Evolutionary conservation across 2,888 invertebrate species (phyloP), one percentile per base, ranked within the genome.

Genomic region (Epsilonema sp.): DNA sequence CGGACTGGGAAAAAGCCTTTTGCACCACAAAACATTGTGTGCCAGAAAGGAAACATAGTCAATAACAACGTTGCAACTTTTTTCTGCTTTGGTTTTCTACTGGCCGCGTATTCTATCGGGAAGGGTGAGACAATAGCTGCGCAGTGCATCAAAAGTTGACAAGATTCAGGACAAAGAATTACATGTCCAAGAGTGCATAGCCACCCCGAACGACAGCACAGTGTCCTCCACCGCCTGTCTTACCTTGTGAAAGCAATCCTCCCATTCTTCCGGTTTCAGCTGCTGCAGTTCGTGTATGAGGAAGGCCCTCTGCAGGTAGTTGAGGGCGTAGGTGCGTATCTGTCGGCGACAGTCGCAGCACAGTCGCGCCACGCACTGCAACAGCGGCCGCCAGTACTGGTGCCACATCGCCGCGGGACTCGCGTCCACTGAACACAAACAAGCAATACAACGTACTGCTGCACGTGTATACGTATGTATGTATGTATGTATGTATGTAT

Each of bases 401-500:
- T 79, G 76, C 94, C 94, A 97, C 2, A 94, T 66, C 11, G 84
- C 82, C 26, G 77, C 75, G 70, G 48, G 73, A 67, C 60, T 55
- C 25, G 67, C 66, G 61, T 74, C 66, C 60, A 75, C 64, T n/a
- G n/a, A n/a, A 69, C 63, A 78, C 75, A 58, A 81, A 81, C 71
- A 92, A 85, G 67, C 90, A 92, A 36, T 82, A 80, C 60, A 85
- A 85, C 92, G 1, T 79, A 80, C 56, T 84, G 79, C 49, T 94
- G 73, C 59, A 90, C 90, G 52, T 86, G 87, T 1, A 87, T 86
- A 2, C 97, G 72, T 24, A 97, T 71, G 0, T 94, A 89, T 37
- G 92, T 75, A 65, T 97, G 90, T 3, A 97, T 75, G 66, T 84
- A 90, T 1, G 87, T 86, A 55, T 94, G 78, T 0, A 94, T 94